Evolutionary conservation across 2,113 vertebrate genomes (phyloP), one percentile per base, ranked within the genome.

Genomic region (Speoplatyrhinus poulsoni): DNA sequence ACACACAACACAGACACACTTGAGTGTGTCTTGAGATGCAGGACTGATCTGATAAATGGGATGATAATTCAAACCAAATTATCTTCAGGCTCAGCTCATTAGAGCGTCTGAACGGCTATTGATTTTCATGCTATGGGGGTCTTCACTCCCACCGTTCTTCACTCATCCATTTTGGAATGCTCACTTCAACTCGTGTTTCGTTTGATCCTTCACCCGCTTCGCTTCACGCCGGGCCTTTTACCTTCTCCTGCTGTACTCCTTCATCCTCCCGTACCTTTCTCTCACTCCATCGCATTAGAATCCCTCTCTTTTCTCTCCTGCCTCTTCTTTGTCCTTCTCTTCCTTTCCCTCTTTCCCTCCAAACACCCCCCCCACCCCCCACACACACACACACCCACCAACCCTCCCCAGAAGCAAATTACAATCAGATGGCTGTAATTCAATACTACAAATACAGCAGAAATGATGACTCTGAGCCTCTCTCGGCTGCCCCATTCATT

Each of bases 401-500:
- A 19, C 19, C 19, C 19, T 19, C 19, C 19, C 19, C 19, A 19
- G 78, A 94, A 94, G 95, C 91, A 95, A 96, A 97, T 94, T 94
- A 95, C 93, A 95, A 96, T 97, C 95, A 95, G 94, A 97, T 97
- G 95, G 93, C 94, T 93, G 95, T 95, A 98, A 98, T 95, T 93
- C 93, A 94, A 96, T 95, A 94, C 95, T 94, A 93, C 88, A 94
- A 94, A 95, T 95, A 81, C 81, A 85, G 84, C 76, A 88, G 88
- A 97, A 96, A 96, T 94, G 94, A 96, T 96, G 96, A 97, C 93
- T 94, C 81, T 85, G 76, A 87, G 92, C 85, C 93, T 95, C 95
- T 94, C 62, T 26, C 19, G 2, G 19, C 19, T 2, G 19, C 19
- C 19, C 19, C 19, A 26, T 26, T 26, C 19, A 26, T 26, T 26